These are phyloP conservation scores for Yoshiicerus persimilis DNA, from an alignment of 1,140 invertebrate genomes.

Conservation along the genomic window DNA sequence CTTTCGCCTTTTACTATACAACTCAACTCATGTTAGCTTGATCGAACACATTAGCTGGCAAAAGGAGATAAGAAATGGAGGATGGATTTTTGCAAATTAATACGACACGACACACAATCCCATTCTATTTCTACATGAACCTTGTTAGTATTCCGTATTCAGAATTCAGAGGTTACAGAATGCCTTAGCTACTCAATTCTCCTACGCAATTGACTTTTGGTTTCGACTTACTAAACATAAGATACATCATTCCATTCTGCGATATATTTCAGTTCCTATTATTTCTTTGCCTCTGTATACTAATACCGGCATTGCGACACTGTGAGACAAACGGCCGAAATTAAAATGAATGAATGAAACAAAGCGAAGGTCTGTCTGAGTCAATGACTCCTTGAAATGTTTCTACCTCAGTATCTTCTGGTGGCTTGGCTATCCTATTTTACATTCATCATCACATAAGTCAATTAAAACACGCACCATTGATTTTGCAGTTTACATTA, in stretches of 20 bases:
- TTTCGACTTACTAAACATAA: not conserved
- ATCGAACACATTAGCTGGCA: not conserved
- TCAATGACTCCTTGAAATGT: not conserved
- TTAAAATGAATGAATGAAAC: not conserved
- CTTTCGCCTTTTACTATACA: not conserved
- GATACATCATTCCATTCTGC: not conserved
- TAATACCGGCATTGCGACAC: not conserved
- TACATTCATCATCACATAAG: too few relatives aligned
- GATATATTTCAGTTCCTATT: not conserved
- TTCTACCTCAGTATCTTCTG: not conserved
- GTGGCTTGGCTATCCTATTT: not conserved
- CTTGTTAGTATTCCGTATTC: not conserved
- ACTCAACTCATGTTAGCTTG: not conserved
- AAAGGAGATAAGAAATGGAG: conserved; percentile 2
- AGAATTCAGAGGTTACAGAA: not conserved
- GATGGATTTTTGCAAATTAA: conserved; percentile 23
- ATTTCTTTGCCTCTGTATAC: not conserved
- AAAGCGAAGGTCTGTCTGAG: not conserved
- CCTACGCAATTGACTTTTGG: not conserved
- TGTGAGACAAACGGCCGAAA: not conserved
- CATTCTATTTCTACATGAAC: not conserved
- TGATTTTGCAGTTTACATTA: too few relatives aligned
- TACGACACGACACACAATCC: not conserved
- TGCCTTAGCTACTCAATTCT: not conserved
- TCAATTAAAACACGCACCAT: too few relatives aligned